phyloP scores from a whole-genome alignment of 2,797 vertebrate species.

The Phoeniculus purpureus region DNA sequence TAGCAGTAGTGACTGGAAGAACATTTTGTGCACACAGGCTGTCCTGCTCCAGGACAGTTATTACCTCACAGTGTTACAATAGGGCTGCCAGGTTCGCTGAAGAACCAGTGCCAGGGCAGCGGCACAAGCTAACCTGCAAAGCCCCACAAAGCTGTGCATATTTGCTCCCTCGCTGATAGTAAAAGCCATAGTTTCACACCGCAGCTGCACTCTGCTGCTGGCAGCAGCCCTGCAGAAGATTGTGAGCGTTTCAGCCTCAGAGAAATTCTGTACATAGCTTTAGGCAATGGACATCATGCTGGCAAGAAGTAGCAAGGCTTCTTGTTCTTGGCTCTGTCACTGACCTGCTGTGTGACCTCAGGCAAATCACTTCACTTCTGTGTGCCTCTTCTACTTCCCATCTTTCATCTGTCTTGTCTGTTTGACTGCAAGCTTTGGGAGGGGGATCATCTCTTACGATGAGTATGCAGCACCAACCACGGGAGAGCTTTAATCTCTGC shows the following conservation, averaged over 20 bases:
- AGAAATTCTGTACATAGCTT: constrained; percentile 48
- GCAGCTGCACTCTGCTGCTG: background rate
- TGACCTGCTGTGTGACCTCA: constrained; percentile 60
- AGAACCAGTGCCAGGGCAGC: background rate
- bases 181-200: background rate
- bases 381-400: background rate
- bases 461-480: constrained; percentile 40
- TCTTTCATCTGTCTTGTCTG: constrained; percentile 53
- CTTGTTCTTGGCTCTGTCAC: constrained; percentile 52
- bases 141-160: fast-evolving
- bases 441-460: background rate
- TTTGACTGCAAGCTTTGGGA: constrained; percentile 49
- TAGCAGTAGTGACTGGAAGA: background rate
- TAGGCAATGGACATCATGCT: constrained; percentile 57
- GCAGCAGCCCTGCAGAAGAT: background rate
- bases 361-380: constrained; percentile 54
- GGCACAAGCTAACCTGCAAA: fast-evolving
- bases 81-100: background rate
- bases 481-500: constrained; percentile 65
- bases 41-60: background rate
- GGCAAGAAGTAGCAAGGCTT: constrained; percentile 60
- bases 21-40: background rate
- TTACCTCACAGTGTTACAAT: background rate
- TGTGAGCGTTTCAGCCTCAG: constrained; percentile 31
- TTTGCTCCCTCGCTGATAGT: background rate